Conservation (phyloP, 2,888 invertebrate genomes). For the Trimorus sp. region DNA sequence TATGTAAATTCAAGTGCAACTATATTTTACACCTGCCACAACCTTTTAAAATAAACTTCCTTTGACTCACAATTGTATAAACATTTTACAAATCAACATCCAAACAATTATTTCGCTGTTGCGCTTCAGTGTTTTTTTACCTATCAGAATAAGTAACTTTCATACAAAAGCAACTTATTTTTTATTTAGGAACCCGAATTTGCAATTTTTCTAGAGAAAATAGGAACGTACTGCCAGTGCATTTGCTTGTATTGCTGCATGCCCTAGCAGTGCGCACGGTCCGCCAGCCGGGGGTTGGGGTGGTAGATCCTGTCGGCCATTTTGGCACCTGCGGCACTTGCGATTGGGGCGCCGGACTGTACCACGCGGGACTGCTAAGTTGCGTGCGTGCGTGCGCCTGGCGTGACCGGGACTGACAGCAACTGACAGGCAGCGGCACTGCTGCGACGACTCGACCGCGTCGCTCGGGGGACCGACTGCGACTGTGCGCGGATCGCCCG, state of each 20-base stretch:
- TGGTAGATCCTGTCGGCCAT: conserved; percentile 83
- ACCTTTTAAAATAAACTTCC: too few relatives aligned
- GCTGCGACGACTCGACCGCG: conserved; percentile 38
- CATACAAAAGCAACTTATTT: too few relatives aligned
- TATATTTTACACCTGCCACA: too few relatives aligned
- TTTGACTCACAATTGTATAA: too few relatives aligned
- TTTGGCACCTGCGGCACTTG: conserved; percentile 64
- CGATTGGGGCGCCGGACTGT: conserved; percentile 3
- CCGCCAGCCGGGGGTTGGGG: conserved; percentile 84
- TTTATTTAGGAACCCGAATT: too few relatives aligned
- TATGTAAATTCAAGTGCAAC: too few relatives aligned
- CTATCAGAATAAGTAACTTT: too few relatives aligned
- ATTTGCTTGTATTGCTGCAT: conserved; percentile 91
- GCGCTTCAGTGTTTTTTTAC: too few relatives aligned
- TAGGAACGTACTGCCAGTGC: conserved; percentile 85
- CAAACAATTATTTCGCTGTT: too few relatives aligned
- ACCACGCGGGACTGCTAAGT: conserved; percentile 1
- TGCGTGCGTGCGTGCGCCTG: conserved; percentile 31
- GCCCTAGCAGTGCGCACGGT: conserved; percentile 86
- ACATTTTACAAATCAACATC: too few relatives aligned
- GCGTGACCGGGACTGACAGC: conserved; percentile 19
- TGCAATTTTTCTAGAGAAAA: not conserved
- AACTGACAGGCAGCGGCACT: conserved; percentile 15
- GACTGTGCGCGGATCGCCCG: conserved; percentile 57
- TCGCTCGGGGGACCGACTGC: conserved; percentile 65